Percentiles rank a stretch among this genome's conserved stretches.
phyloP scores from a whole-genome alignment of 2,797 vertebrate genomes.

The Acropternis orthonyx region DNA sequence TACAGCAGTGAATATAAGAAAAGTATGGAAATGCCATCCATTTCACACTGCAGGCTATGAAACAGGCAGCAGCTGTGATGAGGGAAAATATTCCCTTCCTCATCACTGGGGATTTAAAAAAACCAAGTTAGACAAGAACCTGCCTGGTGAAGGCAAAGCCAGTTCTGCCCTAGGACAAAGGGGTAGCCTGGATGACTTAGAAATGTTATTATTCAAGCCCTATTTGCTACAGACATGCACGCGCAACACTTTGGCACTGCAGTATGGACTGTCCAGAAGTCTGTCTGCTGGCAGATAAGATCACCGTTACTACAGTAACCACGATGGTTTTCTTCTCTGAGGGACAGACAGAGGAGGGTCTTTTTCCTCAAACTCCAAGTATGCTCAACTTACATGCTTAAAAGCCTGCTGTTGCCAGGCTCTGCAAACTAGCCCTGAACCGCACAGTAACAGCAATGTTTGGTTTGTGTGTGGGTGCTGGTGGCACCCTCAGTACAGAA shows the following conservation, averaged over 20 bases:
- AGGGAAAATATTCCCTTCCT: neutral
- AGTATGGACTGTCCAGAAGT: neutral
- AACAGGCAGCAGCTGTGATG: neutral
- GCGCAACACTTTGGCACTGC: neutral
- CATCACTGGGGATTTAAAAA: neutral
- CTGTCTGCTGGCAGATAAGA: neutral
- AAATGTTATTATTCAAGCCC: neutral
- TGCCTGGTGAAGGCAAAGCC: neutral
- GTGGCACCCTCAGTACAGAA: neutral
- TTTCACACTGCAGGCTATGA: neutral
- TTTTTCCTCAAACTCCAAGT: neutral
- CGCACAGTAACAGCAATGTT: neutral
- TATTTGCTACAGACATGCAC: neutral
- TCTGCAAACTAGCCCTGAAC: neutral
- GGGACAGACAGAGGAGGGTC: neutral
- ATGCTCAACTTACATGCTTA: neutral
- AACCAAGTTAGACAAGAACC: neutral
- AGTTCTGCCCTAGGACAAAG: neutral
- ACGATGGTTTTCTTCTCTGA: neutral
- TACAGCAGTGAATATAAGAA: neutral
- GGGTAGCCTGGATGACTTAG: neutral
- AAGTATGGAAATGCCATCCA: neutral
- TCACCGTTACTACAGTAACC: conserved; percentile 23
- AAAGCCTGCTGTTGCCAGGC: neutral
- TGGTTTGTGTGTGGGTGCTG: no score